A percentile compares a stretch with the other conserved stretches of the same genome.
Conservation (phyloP, 2,113 vertebrate species). For the Orcinus orca region DNA sequence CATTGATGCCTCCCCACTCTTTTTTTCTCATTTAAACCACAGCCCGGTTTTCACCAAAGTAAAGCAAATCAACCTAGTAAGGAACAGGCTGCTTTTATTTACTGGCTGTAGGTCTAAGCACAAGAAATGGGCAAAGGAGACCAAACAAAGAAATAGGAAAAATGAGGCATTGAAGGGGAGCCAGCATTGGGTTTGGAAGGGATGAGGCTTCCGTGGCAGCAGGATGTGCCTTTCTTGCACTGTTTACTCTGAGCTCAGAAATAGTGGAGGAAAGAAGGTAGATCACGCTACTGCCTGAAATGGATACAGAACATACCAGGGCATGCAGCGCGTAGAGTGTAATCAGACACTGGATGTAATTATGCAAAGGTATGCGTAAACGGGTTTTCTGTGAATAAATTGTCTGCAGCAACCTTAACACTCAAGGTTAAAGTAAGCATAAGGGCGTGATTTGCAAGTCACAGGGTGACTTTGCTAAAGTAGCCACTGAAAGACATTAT, state of each 20-base stretch:
- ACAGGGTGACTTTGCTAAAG: not conserved
- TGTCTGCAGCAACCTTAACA: not conserved
- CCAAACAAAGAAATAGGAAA: conserved; percentile 59
- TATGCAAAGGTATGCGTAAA: conserved; percentile 44
- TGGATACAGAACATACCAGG: not conserved
- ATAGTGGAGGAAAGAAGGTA: conserved; percentile 39
- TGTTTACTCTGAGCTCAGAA: conserved; percentile 51
- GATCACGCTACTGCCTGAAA: not conserved
- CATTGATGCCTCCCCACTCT: not conserved
- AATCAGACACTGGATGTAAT: conserved; percentile 31
- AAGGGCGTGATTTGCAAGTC: not conserved
- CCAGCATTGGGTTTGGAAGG: not conserved
- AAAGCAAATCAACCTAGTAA: conserved; percentile 25
- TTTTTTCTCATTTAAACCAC: conserved; percentile 22
- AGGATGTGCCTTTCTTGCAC: conserved; percentile 2
- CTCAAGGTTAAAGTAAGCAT: conserved; percentile 30
- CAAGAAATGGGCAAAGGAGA: conserved; percentile 46
- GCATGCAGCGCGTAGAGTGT: not conserved
- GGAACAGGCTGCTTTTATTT: conserved; percentile 52
- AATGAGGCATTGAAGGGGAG: conserved; percentile 31
- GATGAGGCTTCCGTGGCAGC: not conserved
- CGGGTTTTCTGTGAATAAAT: conserved; percentile 38
- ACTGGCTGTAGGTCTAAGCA: conserved; percentile 50
- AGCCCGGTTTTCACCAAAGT: not conserved
- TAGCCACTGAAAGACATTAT: not conserved